Evolutionary conservation across 92 coral and sea anemone species (phyloP).

Genomic region (Epizoanthus fatuus): DNA sequence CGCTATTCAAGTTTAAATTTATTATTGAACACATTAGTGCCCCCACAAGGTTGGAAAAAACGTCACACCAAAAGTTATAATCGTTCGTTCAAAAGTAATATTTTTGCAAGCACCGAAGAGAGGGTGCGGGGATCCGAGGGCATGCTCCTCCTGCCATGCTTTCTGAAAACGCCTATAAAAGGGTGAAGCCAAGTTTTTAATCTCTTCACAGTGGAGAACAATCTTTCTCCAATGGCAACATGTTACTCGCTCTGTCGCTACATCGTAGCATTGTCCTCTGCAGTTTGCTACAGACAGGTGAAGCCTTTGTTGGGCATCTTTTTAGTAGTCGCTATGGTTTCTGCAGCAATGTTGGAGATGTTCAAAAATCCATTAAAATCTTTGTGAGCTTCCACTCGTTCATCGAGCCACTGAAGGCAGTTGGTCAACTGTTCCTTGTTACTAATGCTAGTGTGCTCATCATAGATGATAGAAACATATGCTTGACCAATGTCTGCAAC

Average conservation of each 20-base stretch:
- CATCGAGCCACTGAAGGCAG: conserved; percentile 68
- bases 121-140: too few relatives aligned
- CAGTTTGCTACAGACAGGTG: conserved; percentile 49
- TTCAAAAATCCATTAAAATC: conserved; percentile 47
- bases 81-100: too few relatives aligned
- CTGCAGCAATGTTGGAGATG: conserved; percentile 57
- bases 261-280: conserved; percentile 72
- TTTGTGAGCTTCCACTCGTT: conserved; percentile 18
- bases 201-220: not conserved
- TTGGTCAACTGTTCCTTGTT: conserved; percentile 79
- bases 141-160: too few relatives aligned
- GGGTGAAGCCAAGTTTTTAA: not conserved
- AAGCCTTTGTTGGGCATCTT: conserved; percentile 37
- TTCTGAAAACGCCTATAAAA: too few relatives aligned
- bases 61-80: too few relatives aligned
- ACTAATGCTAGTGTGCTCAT: conserved; percentile 68
- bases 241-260: conserved; percentile 4
- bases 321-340: conserved; percentile 56
- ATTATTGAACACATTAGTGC: too few relatives aligned
- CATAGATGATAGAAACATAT: conserved; percentile 69
- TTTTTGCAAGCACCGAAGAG: too few relatives aligned
- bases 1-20: too few relatives aligned
- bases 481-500: conserved; percentile 33
- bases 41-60: too few relatives aligned
- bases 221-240: not conserved